Percentiles rank a stretch among this genome's conserved stretches.
phyloP scores from a whole-genome alignment of 2,797 vertebrate species.

The Choloepus didactylus region DNA sequence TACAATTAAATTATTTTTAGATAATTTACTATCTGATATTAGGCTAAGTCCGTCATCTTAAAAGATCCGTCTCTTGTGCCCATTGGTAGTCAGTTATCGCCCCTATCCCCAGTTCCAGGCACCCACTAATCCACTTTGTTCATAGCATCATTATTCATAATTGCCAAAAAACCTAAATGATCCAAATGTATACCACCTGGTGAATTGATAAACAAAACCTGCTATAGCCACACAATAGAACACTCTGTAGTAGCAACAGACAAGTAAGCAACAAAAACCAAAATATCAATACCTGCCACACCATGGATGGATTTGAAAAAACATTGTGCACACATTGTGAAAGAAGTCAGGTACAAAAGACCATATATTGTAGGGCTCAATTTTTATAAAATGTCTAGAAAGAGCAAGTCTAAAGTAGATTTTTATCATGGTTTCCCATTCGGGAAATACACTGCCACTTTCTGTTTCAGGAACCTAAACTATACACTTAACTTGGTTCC shows the following conservation, averaged over 20 bases:
- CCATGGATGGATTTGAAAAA: not conserved
- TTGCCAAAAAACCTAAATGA: not conserved
- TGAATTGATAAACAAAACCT: not conserved
- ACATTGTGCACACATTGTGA: not conserved
- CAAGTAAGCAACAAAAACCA: not conserved
- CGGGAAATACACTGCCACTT: not conserved
- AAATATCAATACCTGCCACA: not conserved
- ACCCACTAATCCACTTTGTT: not conserved
- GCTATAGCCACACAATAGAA: not conserved
- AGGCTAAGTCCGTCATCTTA: not conserved
- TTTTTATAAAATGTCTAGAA: not conserved
- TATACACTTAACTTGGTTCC: not conserved
- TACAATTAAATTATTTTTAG: slow-evolving; percentile 59
- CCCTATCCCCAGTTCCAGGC: not conserved
- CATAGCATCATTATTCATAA: not conserved
- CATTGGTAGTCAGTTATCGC: not conserved
- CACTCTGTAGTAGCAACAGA: not conserved
- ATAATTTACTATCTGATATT: slow-evolving; percentile 62
- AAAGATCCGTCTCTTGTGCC: not conserved
- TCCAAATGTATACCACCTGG: not conserved
- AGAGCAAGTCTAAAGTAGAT: not conserved
- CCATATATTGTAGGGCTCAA: not conserved
- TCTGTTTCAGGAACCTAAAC: not conserved
- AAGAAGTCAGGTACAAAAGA: not conserved
- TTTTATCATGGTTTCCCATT: not conserved